Base-by-base conservation (phyloP, 2,113 vertebrate genomes). In the Pterocles gutturalis region DNA sequence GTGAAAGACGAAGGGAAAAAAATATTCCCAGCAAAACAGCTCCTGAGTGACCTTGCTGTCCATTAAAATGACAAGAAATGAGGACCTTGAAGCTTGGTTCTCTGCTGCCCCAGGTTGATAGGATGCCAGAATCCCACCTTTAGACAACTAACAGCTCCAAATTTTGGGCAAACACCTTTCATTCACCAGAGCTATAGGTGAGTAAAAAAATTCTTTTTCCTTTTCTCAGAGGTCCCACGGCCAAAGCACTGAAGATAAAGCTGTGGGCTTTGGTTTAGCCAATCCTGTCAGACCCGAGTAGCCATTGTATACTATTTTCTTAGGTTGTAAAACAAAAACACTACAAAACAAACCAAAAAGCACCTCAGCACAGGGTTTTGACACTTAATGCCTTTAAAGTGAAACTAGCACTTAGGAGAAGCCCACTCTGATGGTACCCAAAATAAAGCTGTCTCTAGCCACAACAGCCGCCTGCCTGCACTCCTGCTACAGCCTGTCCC, bases 21-120 rank as follows among this genome's bases (percentile, higher is more conserved):
- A 95, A 87, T 2, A 73, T 93, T 95, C 85, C 72, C 75, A 90
- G 81, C 86, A 87, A 89, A 96, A 86, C 24, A 82, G 55, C 45
- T 88, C 82, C 60, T 0, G 0, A 86, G 31, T 33, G 73, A 65
- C 34, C 53, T 38, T 64, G n/a, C 1, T 65, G 70, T 51, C 29
- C 55, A 55, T 75, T 57, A 81, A 83, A 94, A 87, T 21, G 4
- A 57, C 20, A 75, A 75, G 14, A 81, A 78, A 80, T 43, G 16
- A 88, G 21, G n/a, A 77, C 28, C 22, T 34, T 66, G 75, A 17
- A 46, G 48, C 43, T 87, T 65, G 51, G 33, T 70, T 48, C 49
- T 72, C 29, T 86, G 73, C 57, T 69, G 45, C 10, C 28, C 29
- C 31, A 65, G 33, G 31, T 0, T 77, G 28, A 54, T 7, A 88